phyloP scores from a whole-genome alignment of 2,888 invertebrate genomes.

The Pterobdella sp. region DNA sequence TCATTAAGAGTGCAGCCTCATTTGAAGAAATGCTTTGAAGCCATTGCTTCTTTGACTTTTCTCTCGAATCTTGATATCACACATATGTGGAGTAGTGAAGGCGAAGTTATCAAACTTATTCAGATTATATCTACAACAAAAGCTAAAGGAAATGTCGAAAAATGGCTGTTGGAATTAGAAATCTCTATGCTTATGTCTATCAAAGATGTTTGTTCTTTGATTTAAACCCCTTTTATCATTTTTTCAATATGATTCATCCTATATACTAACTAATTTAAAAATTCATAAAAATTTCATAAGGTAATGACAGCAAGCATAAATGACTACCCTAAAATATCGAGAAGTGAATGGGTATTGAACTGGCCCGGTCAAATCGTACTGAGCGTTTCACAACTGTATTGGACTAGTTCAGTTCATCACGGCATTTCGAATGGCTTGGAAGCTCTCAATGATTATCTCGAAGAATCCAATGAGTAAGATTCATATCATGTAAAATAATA shows the following conservation, averaged over 20 bases:
- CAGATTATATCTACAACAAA: conserved; percentile 52
- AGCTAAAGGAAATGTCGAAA: conserved; percentile 89
- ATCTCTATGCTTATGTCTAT: conserved; percentile 79
- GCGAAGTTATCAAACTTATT: conserved; percentile 49
- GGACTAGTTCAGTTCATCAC: conserved; percentile 49
- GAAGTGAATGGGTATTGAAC: conserved; percentile 51
- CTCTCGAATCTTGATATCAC: conserved; percentile 53
- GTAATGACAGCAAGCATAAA: conserved; percentile 62
- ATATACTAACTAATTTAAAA: too few relatives aligned
- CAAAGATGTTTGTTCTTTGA: conserved; percentile 54
- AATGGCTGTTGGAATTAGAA: conserved; percentile 85
- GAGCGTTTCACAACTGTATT: conserved; percentile 40
- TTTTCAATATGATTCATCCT: too few relatives aligned
- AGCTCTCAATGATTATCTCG: conserved; percentile 60
- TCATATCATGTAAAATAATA: too few relatives aligned
- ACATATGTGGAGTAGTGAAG: conserved; percentile 53
- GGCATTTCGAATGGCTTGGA: conserved; percentile 44
- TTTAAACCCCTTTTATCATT: too few relatives aligned
- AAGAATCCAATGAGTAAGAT: conserved; percentile 58
- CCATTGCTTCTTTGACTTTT: conserved; percentile 51
- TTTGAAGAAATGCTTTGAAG: conserved; percentile 53
- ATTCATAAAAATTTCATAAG: conserved; percentile 38
- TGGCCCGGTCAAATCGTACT: conserved; percentile 55
- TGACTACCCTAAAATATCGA: conserved; percentile 60
- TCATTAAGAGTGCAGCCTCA: conserved; percentile 52